A percentile compares a stretch with the other conserved stretches of the same genome.
Conservation (phyloP, 2,888 invertebrate species). For the Epirrita christyi region DNA sequence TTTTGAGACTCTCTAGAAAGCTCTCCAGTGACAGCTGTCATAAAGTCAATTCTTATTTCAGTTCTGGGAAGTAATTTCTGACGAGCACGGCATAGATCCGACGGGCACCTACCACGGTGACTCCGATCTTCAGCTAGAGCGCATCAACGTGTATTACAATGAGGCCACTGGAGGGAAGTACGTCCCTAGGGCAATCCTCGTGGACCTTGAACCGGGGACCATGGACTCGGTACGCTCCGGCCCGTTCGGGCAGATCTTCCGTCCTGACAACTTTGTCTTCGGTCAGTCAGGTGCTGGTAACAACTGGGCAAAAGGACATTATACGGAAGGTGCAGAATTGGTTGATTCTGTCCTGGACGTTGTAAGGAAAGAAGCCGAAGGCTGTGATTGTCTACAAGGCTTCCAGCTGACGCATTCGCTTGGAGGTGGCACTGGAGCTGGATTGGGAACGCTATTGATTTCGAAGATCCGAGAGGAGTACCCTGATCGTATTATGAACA, state of each 20-base stretch:
- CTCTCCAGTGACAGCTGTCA: neutral
- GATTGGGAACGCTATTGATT: constrained; percentile 89
- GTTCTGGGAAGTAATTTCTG: constrained; percentile 94
- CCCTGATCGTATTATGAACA: constrained; percentile 91
- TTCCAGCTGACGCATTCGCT: constrained; percentile 89
- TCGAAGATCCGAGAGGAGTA: constrained; percentile 91
- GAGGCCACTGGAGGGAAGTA: constrained; percentile 89
- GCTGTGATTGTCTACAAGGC: constrained; percentile 87
- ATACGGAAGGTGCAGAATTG: constrained; percentile 89
- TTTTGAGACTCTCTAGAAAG: neutral
- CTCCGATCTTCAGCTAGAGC: constrained; percentile 88
- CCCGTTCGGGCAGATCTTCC: constrained; percentile 89
- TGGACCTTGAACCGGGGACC: constrained; percentile 92
- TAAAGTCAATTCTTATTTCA: constrained; percentile 50
- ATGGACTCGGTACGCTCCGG: constrained; percentile 90
- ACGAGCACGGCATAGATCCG: constrained; percentile 91
- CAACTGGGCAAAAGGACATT: constrained; percentile 88
- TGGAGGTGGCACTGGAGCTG: constrained; percentile 91
- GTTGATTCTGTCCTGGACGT: constrained; percentile 86
- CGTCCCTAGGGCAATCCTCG: constrained; percentile 89
- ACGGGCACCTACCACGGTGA: constrained; percentile 89
- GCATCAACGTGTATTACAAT: constrained; percentile 91
- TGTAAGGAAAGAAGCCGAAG: constrained; percentile 86
- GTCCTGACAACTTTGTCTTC: constrained; percentile 91
- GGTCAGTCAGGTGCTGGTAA: constrained; percentile 86